Conservation (phyloP, 2,113 vertebrate species). For the Neolamprologus tretocephalus region DNA sequence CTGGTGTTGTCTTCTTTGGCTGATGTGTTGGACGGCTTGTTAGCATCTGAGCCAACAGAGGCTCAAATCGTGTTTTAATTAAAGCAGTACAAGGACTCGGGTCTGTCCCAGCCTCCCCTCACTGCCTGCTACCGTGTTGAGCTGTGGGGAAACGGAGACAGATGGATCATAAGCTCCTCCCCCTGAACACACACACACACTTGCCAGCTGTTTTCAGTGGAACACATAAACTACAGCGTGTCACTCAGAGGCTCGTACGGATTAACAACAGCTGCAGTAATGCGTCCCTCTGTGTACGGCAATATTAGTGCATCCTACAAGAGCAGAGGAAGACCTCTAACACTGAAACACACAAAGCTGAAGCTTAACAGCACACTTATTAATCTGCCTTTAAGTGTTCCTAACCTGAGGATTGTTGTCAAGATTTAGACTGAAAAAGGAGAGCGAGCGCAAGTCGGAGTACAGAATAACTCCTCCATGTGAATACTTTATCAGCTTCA, state of each 20-base stretch:
- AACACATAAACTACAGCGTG: constrained; percentile 29
- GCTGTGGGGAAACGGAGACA: constrained; percentile 26
- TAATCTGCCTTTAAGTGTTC: not conserved
- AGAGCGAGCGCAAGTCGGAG: not conserved
- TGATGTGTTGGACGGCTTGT: not conserved
- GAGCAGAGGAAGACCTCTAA: not conserved
- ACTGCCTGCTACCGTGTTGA: constrained; percentile 2
- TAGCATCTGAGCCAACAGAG: not conserved
- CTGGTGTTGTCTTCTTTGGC: not conserved
- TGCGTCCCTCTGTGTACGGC: not conserved
- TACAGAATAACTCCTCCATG: not conserved
- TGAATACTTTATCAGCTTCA: not conserved
- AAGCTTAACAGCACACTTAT: not conserved
- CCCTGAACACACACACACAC: not conserved
- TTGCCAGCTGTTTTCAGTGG: constrained; percentile 11
- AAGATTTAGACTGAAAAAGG: not conserved
- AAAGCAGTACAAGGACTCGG: constrained; percentile 6
- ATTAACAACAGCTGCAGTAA: constrained; percentile 46
- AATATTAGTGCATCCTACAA: not conserved
- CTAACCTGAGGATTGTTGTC: not conserved
- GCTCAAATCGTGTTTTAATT: constrained; percentile 47
- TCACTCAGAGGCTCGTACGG: constrained; percentile 39
- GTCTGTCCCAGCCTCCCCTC: not conserved
- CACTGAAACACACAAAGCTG: not conserved
- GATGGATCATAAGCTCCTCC: constrained; percentile 48